Evolutionary conservation across 2,888 invertebrate genomes (phyloP).

Genomic region (Busseola fusca): DNA sequence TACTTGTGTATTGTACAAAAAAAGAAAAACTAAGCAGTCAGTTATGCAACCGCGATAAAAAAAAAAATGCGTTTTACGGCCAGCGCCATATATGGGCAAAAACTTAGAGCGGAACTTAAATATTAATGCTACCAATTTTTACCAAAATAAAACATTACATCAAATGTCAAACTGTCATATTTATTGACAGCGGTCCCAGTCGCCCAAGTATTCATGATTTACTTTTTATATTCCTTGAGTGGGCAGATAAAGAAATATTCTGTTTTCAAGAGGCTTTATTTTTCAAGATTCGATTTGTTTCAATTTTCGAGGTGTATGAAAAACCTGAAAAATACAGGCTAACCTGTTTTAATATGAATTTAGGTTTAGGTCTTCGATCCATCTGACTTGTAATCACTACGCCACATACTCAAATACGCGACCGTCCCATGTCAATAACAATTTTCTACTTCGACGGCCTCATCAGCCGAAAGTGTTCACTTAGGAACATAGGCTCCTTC

Average conservation of each 20-base stretch:
- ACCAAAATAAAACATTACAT: not conserved
- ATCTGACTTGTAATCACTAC: not conserved
- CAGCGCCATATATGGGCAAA: too few relatives aligned
- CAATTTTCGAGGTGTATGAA: not conserved
- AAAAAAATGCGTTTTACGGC: too few relatives aligned
- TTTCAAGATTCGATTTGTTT: not conserved
- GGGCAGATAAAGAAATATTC: not conserved
- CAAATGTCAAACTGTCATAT: not conserved
- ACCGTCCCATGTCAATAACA: not conserved
- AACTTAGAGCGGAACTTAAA: too few relatives aligned
- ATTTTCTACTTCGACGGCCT: not conserved
- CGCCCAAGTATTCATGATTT: not conserved
- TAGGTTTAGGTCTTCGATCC: not conserved
- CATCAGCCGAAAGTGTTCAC: not conserved
- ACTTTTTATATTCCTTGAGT: not conserved
- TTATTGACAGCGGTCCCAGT: not conserved
- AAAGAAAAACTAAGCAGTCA: too few relatives aligned
- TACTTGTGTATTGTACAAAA: too few relatives aligned
- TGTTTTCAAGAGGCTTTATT: not conserved
- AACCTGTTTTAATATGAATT: not conserved
- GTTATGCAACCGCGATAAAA: too few relatives aligned
- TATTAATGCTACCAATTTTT: not conserved
- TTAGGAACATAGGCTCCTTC: not conserved
- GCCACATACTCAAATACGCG: not conserved
- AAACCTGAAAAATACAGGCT: not conserved